A percentile compares a stretch with the other conserved stretches of the same genome.
phyloP scores from a whole-genome alignment of 2,888 invertebrate genomes.

The Periphyllus acericola region DNA sequence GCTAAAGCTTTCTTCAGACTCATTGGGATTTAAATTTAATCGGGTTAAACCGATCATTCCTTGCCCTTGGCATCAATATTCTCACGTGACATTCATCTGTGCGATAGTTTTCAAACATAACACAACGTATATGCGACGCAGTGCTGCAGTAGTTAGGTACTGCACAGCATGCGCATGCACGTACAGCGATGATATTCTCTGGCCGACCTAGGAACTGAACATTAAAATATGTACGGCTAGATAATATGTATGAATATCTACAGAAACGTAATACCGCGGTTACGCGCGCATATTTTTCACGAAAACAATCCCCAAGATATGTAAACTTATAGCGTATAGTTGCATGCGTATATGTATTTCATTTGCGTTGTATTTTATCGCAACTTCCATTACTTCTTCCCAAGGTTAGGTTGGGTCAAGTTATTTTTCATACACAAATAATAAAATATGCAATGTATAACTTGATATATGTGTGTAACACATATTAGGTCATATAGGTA shows the following conservation, averaged over 20 bases:
- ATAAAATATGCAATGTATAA: not conserved
- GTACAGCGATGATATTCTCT: not conserved
- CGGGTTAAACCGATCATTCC: constrained; percentile 28
- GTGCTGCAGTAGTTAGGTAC: not conserved
- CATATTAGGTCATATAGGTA: not conserved
- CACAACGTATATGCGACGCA: not conserved
- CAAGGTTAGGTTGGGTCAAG: not conserved
- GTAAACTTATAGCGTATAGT: not conserved
- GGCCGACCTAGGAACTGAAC: not conserved
- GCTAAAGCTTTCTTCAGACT: constrained; percentile 24
- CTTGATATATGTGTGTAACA: not conserved
- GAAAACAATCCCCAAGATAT: constrained; percentile 5
- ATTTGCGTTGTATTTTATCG: constrained; percentile 1
- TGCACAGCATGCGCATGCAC: not conserved
- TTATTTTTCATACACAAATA: not conserved
- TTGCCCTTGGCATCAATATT: constrained; percentile 50
- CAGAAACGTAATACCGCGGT: constrained; percentile 18
- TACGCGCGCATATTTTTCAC: not conserved
- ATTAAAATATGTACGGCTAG: not conserved
- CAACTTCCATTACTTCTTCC: not conserved
- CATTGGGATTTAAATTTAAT: constrained; percentile 28
- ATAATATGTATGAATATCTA: constrained; percentile 8
- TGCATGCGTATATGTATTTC: not conserved
- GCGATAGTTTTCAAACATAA: not conserved
- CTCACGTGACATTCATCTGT: not conserved